phyloP scores from a whole-genome alignment of 2,797 vertebrate species.

The Manis pentadactyla region DNA sequence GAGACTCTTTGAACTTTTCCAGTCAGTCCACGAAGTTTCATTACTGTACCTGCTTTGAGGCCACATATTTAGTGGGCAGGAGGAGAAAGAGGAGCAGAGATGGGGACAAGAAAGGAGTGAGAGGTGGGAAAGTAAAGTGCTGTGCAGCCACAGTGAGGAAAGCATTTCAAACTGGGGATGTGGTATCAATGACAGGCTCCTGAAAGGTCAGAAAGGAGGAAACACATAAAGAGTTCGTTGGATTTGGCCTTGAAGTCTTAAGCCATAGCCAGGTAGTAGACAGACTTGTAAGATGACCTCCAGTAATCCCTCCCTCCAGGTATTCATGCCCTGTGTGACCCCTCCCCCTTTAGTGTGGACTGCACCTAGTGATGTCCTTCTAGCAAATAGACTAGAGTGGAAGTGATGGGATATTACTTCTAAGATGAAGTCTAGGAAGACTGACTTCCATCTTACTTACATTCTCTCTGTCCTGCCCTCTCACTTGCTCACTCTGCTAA shows the following conservation, averaged over 20 bases:
- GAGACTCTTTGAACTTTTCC: not conserved
- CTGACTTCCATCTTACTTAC: not conserved
- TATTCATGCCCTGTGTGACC: not conserved
- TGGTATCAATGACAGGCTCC: not conserved
- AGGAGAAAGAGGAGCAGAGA: not conserved
- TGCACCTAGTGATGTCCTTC: not conserved
- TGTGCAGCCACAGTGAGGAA: not conserved
- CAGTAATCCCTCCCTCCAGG: not conserved
- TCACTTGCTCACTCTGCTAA: slow-evolving; percentile 20
- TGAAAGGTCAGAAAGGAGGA: not conserved
- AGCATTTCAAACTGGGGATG: not conserved
- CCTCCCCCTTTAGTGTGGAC: not conserved
- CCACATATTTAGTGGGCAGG: not conserved
- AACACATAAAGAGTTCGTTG: not conserved
- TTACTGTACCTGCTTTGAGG: not conserved
- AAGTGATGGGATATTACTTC: not conserved
- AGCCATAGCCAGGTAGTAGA: not conserved
- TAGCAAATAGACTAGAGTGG: not conserved
- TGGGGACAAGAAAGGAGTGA: not conserved
- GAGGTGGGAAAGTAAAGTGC: not conserved
- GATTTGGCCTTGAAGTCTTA: not conserved
- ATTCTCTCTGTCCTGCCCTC: not conserved
- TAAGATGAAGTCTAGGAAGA: not conserved
- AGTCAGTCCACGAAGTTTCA: not conserved
- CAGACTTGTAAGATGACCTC: not conserved